Evolutionary conservation across 2,113 vertebrate genomes (phyloP), one percentile per base, ranked within the genome.

Genomic region (Oreamnos americanus): DNA sequence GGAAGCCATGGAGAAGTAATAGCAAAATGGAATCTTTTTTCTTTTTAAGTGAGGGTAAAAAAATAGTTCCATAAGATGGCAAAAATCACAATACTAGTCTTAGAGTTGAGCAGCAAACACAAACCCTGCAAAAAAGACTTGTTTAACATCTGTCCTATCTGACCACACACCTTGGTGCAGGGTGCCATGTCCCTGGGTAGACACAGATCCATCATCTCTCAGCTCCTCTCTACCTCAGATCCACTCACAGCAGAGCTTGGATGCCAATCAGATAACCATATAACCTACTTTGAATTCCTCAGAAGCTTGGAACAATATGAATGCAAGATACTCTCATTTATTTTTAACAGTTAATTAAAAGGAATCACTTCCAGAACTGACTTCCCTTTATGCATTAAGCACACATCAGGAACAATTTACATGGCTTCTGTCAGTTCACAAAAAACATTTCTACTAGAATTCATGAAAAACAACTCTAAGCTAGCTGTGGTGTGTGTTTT

Each of bases 271-370:
- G 55, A 87, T 16, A 84, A 39, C n/a, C 14, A 55, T 26, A 79
- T 21, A 64, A 30, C 28, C 25, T 16, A n/a, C n/a, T 85, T 6
- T 19, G 21, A 89, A 26, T 60, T 87, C 62, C 84, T 88, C 19
- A 4, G 33, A 86, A 86, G 16, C 1, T 71, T 58, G 33, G 7
- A 71, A 88, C 64, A 87, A 78, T 21, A 49, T 30, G 36, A 91
- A 74, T 36, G 47, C 45, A 53, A 97, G 71, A 23, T 55, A 16
- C 7, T 28, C 33, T 78, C 88, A 67, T 25, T 82, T 93, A 78
- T 74, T 90, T 97, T 92, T 92, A 81, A 87, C 64, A 62, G n/a
- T 87, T 88, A 93, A 91, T 91, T 92, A 85, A 95, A 90, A 79
- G n/a, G 58, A 88, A 94, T 97, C 39, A 76, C 53, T 88, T 92